Conservation (phyloP, 37 sponge, comb jelly and placozoan species). For the Halichondria panicea region DNA sequence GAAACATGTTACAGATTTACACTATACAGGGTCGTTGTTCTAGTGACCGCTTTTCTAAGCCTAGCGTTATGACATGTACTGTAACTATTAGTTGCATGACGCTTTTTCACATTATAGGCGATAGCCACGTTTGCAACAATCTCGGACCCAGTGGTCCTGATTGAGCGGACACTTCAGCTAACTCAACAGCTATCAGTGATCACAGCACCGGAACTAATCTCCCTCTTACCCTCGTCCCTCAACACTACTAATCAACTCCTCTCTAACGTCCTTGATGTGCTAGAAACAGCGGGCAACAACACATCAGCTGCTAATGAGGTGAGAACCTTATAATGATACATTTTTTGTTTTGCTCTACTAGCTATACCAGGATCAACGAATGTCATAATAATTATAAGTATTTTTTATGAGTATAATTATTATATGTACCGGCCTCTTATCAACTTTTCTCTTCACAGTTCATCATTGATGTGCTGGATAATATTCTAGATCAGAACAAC, state of each 20-base stretch:
- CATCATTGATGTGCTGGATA: slow-evolving; percentile 29
- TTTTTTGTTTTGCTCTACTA: not conserved
- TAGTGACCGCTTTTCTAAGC: not conserved
- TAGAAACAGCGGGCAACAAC: not conserved
- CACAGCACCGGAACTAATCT: not conserved
- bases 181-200: not conserved
- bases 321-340: not conserved
- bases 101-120: not conserved
- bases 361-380: not conserved
- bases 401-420: not conserved
- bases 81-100: not conserved
- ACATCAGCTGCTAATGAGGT: not conserved
- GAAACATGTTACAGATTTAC: not conserved
- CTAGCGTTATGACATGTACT: not conserved
- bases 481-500: slow-evolving; percentile 28
- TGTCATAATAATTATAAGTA: not conserved
- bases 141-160: not conserved
- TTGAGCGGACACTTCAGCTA: not conserved
- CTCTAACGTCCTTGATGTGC: not conserved
- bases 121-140: not conserved
- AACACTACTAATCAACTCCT: slow-evolving; percentile 38
- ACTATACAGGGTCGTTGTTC: not conserved
- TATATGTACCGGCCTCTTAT: not conserved
- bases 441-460: not conserved
- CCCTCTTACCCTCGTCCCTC: slow-evolving; percentile 36